A percentile compares a stretch with the other conserved stretches of the same genome.
phyloP scores from a whole-genome alignment of 2,888 invertebrate species.

The Drosophila borealis region DNA sequence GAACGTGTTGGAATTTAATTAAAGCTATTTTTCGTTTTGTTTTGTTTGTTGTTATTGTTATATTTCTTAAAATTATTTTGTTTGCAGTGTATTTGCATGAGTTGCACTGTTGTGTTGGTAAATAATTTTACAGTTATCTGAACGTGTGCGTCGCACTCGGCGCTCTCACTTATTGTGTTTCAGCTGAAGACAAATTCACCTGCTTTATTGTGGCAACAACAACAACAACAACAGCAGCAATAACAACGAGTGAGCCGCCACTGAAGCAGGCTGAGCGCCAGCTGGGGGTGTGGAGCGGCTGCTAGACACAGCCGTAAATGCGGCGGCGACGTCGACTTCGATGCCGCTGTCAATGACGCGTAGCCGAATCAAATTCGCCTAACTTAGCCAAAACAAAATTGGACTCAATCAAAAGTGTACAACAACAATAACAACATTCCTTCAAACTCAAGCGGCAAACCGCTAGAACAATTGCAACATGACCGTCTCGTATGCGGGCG shows the following conservation, averaged over 20 bases:
- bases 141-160: conserved; percentile 54
- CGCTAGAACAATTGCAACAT: conserved; percentile 85
- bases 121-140: conserved; percentile 65
- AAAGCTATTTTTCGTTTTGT: conserved; percentile 41
- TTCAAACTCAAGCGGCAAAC: not conserved
- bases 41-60: conserved; percentile 4
- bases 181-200: conserved; percentile 53
- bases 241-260: not conserved
- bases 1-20: conserved; percentile 75
- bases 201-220: conserved; percentile 33
- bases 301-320: conserved; percentile 29
- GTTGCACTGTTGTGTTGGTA: conserved; percentile 65
- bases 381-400: conserved; percentile 47
- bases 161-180: conserved; percentile 57
- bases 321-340: conserved; percentile 37
- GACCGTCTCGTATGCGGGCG: conserved; percentile 96
- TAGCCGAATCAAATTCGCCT: conserved; percentile 53
- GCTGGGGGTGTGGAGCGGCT: not conserved
- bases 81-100: conserved; percentile 73
- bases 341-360: conserved; percentile 67
- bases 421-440: conserved; percentile 18
- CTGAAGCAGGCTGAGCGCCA: conserved; percentile 11
- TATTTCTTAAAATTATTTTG: conserved; percentile 35
- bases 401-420: conserved; percentile 13
- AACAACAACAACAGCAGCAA: conserved; percentile 10